phyloP scores from a whole-genome alignment of 92 coral and sea anemone species.

The Porites rus region DNA sequence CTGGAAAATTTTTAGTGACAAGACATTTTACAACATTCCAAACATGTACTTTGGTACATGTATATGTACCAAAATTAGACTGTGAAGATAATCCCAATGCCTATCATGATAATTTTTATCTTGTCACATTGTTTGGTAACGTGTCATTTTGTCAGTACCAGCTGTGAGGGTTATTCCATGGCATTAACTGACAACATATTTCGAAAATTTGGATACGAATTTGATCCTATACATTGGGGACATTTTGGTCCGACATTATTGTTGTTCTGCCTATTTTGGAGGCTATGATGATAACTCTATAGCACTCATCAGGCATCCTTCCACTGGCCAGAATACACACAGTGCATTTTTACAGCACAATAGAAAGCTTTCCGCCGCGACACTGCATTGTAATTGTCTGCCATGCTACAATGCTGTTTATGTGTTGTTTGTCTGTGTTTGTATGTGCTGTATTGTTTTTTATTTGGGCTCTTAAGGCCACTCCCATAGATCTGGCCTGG shows the following conservation, averaged over 20 bases:
- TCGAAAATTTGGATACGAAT: not conserved
- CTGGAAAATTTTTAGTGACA: slow-evolving; percentile 38
- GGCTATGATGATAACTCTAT: not conserved
- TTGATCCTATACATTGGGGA: slow-evolving; percentile 10
- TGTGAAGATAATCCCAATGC: slow-evolving; percentile 7
- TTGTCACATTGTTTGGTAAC: not conserved
- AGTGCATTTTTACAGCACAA: not conserved
- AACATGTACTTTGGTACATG: not conserved
- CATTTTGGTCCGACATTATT: not conserved
- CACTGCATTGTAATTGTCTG: slow-evolving; percentile 4
- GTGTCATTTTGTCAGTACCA: not conserved
- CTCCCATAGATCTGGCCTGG: not conserved
- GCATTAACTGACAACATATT: slow-evolving; percentile 1
- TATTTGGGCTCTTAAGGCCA: not conserved
- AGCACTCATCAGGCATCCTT: not conserved
- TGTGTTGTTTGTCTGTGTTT: slow-evolving; percentile 13
- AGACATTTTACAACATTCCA: slow-evolving; percentile 40
- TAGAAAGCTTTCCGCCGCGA: not conserved
- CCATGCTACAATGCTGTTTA: slow-evolving; percentile 23
- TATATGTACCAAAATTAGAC: not conserved
- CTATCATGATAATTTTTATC: not conserved
- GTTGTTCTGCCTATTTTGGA: not conserved
- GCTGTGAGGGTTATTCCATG: slow-evolving; percentile 7
- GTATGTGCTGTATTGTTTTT: slow-evolving; percentile 6
- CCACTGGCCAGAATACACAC: not conserved